phyloP scores from a whole-genome alignment of 2,113 vertebrate species.

The Sarotherodon lohbergeri region DNA sequence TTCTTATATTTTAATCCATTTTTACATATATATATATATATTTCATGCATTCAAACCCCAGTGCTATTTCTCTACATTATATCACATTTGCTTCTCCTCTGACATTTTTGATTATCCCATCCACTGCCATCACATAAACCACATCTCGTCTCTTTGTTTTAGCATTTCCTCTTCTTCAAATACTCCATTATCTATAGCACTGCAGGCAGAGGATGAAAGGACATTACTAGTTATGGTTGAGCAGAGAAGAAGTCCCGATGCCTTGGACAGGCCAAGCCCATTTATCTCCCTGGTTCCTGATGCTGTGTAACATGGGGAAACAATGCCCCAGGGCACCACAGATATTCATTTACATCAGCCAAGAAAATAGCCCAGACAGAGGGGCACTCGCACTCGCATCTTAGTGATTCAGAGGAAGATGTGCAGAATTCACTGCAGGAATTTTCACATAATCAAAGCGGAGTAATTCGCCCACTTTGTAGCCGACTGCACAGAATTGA shows the following conservation, averaged over 20 bases:
- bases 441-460: constrained; percentile 18
- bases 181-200: constrained; percentile 44
- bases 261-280: constrained; percentile 48
- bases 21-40: not conserved
- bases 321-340: constrained; percentile 50
- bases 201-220: constrained; percentile 51
- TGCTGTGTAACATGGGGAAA: constrained; percentile 59
- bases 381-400: not conserved
- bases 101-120: constrained; percentile 14
- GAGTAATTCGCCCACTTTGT: constrained; percentile 21
- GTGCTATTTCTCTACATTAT: not conserved
- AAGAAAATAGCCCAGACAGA: constrained; percentile 32
- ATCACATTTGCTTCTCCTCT: not conserved
- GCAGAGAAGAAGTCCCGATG: constrained; percentile 45
- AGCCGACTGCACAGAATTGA: constrained; percentile 20
- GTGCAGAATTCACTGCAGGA: not conserved
- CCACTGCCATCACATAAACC: constrained; percentile 2
- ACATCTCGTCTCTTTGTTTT: constrained; percentile 27
- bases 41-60: not conserved
- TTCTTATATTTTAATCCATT: not conserved
- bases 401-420: constrained; percentile 7
- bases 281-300: constrained; percentile 63
- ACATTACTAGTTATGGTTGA: constrained; percentile 58
- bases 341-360: constrained; percentile 56
- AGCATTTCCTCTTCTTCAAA: constrained; percentile 40